Evolutionary conservation across 2,113 vertebrate genomes (phyloP), one percentile per base, ranked within the genome.

Genomic region (Dipodomys stephensi): DNA sequence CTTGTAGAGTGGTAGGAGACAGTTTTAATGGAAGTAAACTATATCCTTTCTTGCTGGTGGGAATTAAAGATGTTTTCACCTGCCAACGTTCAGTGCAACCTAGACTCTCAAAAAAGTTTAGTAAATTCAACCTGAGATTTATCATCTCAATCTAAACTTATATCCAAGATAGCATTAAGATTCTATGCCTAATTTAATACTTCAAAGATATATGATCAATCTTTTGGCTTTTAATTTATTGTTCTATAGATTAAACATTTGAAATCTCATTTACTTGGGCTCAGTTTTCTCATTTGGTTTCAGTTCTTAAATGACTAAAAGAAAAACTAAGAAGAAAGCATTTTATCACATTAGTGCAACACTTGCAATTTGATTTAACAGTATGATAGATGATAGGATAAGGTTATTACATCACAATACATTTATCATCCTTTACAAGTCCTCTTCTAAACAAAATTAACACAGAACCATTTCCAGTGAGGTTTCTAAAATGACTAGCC

Each of bases 341-440:
- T 83, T 92, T 96, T 78, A 96, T 96, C 46, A 94, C 28, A 95
- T 95, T 96, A 95, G 69, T 96, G 7, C 64, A 97, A 87, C 15
- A 90, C 64, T 87, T 90, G 44, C 95, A 96, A 97, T 96, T 95
- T 95, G 49, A 90, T 97, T 97, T 98, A 96, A 93, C 64, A 94
- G 62, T 87, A 35, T 96, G 91, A 96, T 62, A 97, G 73, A 97
- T 97, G 94, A 97, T 97, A 97, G 92, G 92, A 84, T 76, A 77
- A 95, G 60, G 39, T 92, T 71, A 94, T 95, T 96, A 90, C 85
- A 96, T 91, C 67, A 76, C 19, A 90, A 77, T 80, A 76, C 83
- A 96, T 97, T 93, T 97, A 97, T 97, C 96, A 97, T 96, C 67
- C 95, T 97, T 81, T 81, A 92, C 13, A 4, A 65, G 96, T 96